These are phyloP conservation scores for Andrena flavipes DNA, from an alignment of 2,888 invertebrate species.

Conservation along the genomic window DNA sequence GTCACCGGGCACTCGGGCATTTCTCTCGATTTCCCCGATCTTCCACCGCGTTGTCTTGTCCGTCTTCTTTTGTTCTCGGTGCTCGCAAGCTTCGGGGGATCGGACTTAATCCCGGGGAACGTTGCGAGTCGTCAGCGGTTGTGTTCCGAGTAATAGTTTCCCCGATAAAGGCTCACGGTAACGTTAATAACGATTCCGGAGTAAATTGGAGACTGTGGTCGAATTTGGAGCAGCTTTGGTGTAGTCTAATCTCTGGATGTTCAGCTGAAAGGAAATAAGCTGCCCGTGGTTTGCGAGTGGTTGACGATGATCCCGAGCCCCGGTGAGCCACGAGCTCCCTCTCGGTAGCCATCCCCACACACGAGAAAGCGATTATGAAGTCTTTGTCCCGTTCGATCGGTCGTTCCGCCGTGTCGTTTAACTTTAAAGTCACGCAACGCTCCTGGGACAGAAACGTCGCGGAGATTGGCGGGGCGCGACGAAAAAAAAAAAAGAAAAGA, in stretches of 20 bases:
- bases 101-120: not conserved
- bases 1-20: not conserved
- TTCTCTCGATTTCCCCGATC: not conserved
- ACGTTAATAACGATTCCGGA: not conserved
- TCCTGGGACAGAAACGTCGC: not conserved
- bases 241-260: not conserved
- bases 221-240: not conserved
- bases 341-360: not conserved
- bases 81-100: not conserved
- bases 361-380: not conserved
- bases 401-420: conserved; percentile 15
- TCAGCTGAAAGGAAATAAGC: not conserved
- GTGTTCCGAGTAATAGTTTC: not conserved
- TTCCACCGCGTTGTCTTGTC: not conserved
- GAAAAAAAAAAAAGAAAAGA: no score
- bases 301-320: no score
- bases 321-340: not conserved
- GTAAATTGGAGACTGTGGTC: not conserved
- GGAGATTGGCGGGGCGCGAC: no score
- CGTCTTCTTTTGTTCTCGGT: not conserved
- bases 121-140: not conserved
- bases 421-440: conserved; percentile 1
- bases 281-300: no score
- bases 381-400: not conserved
- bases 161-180: not conserved